Conservation (phyloP, 2,888 invertebrate species). For the Drosophila aldrichi region DNA sequence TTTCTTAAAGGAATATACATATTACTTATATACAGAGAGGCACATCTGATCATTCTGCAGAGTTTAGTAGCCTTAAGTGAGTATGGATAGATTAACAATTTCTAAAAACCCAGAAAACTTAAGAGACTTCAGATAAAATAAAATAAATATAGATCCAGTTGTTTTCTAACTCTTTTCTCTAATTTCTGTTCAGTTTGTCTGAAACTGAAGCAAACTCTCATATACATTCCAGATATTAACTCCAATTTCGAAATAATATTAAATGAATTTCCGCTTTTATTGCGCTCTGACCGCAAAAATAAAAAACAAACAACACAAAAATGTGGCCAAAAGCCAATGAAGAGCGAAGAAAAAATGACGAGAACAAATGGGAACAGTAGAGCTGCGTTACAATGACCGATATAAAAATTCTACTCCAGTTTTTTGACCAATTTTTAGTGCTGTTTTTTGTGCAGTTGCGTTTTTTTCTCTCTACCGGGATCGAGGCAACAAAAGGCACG, state of each 20-base stretch:
- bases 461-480: conserved; percentile 27
- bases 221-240: neutral
- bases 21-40: no score
- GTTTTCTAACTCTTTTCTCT: no score
- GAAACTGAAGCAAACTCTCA: no score
- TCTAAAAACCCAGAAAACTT: no score
- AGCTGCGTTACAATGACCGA: conserved; percentile 18
- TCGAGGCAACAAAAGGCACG: conserved; percentile 12
- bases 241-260: neutral
- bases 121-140: no score
- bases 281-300: conserved; percentile 29
- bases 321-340: conserved; percentile 13
- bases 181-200: no score
- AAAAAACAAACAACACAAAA: conserved; percentile 15
- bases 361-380: conserved; percentile 30
- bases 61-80: no score
- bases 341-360: conserved; percentile 27
- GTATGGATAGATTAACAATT: no score
- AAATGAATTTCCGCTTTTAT: neutral
- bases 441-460: conserved; percentile 72
- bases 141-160: no score
- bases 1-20: no score
- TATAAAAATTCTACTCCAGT: conserved; percentile 76
- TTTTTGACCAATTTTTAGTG: conserved; percentile 83
- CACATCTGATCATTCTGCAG: no score